phyloP scores from a whole-genome alignment of 2,888 invertebrate species.

The Dynastes hyllus region DNA sequence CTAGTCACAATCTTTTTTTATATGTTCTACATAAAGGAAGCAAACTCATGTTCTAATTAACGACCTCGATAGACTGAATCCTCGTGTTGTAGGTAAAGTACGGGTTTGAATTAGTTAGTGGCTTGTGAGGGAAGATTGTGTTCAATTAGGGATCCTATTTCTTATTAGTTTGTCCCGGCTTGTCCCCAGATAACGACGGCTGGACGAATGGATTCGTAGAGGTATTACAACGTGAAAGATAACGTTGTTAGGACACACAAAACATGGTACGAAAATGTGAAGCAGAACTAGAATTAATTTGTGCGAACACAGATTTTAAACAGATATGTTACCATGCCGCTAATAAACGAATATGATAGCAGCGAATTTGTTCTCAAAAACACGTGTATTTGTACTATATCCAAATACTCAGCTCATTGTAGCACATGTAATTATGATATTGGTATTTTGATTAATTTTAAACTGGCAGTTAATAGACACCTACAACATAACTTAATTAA shows the following conservation, averaged over 20 bases:
- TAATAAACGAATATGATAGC: too few species aligned
- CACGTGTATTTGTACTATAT: too few species aligned
- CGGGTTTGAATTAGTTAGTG: conserved; percentile 33
- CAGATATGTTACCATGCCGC: too few species aligned
- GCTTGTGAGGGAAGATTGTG: conserved; percentile 24
- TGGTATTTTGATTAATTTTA: too few species aligned
- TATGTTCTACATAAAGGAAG: neutral
- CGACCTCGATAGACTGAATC: neutral
- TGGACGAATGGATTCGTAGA: conserved; percentile 14
- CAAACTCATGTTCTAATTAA: conserved; percentile 23
- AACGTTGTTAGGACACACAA: conserved; percentile 11
- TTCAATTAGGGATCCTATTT: conserved; percentile 42
- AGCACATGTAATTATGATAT: too few species aligned
- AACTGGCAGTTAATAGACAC: too few species aligned
- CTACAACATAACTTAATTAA: too few species aligned
- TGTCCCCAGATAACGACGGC: conserved; percentile 32
- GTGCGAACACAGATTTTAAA: neutral
- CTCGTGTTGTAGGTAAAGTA: conserved; percentile 2
- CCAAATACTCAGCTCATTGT: too few species aligned
- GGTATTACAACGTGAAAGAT: conserved; percentile 40
- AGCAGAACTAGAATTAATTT: conserved; percentile 19
- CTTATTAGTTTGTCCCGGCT: conserved; percentile 41
- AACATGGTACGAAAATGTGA: conserved; percentile 27
- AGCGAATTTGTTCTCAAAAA: too few species aligned
- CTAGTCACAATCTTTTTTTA: too few species aligned